phyloP scores from a whole-genome alignment of 2,888 invertebrate species.

The Nasonia oneida region DNA sequence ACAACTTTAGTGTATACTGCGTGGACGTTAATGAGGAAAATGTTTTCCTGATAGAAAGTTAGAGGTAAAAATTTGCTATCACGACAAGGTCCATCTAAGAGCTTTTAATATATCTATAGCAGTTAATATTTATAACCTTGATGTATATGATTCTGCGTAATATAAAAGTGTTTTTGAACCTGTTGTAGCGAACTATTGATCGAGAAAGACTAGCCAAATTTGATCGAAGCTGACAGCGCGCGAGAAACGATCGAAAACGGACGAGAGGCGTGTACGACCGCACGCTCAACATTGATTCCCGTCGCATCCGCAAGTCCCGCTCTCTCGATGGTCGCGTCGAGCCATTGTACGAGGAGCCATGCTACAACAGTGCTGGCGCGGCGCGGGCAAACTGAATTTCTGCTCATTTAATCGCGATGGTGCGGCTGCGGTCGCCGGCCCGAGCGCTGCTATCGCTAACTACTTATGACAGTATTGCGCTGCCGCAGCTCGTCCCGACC shows the following conservation, averaged over 20 bases:
- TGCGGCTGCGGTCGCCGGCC: conserved; percentile 46
- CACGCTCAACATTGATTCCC: conserved; percentile 58
- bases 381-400: conserved; percentile 66
- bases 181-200: background rate
- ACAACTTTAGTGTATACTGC: background rate
- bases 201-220: background rate
- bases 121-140: too few species aligned
- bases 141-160: too few species aligned
- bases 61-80: too few species aligned
- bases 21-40: background rate
- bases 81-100: too few species aligned
- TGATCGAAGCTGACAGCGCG: conserved; percentile 30
- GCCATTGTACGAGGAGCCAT: background rate
- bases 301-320: conserved; percentile 62
- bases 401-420: conserved; percentile 64
- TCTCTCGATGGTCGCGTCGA: conserved; percentile 28
- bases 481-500: conserved; percentile 55
- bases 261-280: background rate
- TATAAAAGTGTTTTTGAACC: background rate
- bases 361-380: background rate
- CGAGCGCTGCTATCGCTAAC: conserved; percentile 63
- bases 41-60: background rate
- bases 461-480: conserved; percentile 66
- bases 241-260: background rate
- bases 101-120: too few species aligned